Conservation (phyloP, 1,140 invertebrate genomes). For the Globodera ellingtonae region DNA sequence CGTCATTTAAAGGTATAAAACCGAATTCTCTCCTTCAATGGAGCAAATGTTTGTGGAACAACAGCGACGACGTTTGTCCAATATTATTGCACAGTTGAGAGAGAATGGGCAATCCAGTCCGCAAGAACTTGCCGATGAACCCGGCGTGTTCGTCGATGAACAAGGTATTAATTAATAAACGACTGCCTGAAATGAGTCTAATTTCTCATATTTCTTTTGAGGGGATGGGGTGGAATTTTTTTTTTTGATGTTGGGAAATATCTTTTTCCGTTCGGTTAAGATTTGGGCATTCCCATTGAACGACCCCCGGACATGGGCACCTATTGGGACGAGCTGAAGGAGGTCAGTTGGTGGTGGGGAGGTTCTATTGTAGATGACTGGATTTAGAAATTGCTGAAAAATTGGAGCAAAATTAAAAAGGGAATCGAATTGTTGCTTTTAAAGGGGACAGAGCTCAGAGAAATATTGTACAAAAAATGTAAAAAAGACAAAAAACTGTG, state of each 20-base stretch:
- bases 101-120: slow-evolving; percentile 3
- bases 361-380: neutral
- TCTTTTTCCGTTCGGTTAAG: neutral
- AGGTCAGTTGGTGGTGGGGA: slow-evolving; percentile 1
- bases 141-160: slow-evolving; percentile 10
- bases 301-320: neutral
- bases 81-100: slow-evolving; percentile 22
- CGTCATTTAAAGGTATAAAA: slow-evolving; percentile 10
- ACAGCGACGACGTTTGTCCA: slow-evolving; percentile 13
- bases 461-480: slow-evolving; percentile 20
- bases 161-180: slow-evolving; percentile 1
- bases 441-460: slow-evolving; percentile 10
- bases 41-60: slow-evolving; percentile 5
- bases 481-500: slow-evolving; percentile 22
- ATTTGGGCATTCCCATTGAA: neutral
- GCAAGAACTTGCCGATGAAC: slow-evolving; percentile 4
- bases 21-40: slow-evolving; percentile 7
- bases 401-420: slow-evolving; percentile 8
- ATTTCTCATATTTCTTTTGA: too few species aligned
- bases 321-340: slow-evolving; percentile 5
- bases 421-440: slow-evolving; percentile 7
- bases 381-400: slow-evolving; percentile 9
- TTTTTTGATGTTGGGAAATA: too few species aligned
- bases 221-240: too few species aligned
- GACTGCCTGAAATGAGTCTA: neutral